Percentiles rank a stretch among this genome's conserved stretches.
phyloP scores from a whole-genome alignment of 2,797 vertebrate species.

The Cynopterus sphinx region DNA sequence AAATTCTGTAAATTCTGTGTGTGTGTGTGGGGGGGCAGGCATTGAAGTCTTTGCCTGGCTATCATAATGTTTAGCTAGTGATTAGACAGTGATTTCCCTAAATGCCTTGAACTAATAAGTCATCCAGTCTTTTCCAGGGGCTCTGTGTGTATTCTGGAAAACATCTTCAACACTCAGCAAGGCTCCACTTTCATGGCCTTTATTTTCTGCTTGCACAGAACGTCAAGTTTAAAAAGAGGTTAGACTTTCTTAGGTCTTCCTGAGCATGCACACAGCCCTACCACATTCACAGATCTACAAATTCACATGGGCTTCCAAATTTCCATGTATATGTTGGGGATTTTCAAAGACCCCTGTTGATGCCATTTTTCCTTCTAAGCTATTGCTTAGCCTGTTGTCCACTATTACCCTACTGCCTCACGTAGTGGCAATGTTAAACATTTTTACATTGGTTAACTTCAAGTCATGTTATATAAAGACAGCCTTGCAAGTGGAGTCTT shows the following conservation, averaged over 20 bases:
- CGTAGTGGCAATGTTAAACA: background rate
- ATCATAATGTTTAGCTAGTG: background rate
- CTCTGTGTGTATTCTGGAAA: background rate
- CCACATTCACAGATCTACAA: background rate
- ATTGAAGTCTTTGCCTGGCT: background rate
- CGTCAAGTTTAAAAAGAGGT: background rate
- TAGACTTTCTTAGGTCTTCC: background rate
- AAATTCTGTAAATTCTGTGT: background rate
- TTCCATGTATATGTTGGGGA: background rate
- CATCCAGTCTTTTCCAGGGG: background rate
- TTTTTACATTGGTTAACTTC: background rate
- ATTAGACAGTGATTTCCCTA: background rate
- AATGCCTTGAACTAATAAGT: background rate
- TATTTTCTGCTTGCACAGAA: background rate
- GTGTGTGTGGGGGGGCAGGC: background rate
- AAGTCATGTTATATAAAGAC: background rate
- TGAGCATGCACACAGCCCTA: background rate
- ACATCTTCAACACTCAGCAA: background rate
- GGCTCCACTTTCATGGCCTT: background rate
- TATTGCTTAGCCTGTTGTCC: background rate
- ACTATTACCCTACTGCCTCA: background rate
- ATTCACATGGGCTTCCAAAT: background rate
- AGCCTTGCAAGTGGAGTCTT: background rate
- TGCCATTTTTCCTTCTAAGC: slow-evolving; percentile 18
- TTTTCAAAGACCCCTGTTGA: background rate